phyloP scores from a whole-genome alignment of 2,113 vertebrate species.

The Glaucidium brasilianum region DNA sequence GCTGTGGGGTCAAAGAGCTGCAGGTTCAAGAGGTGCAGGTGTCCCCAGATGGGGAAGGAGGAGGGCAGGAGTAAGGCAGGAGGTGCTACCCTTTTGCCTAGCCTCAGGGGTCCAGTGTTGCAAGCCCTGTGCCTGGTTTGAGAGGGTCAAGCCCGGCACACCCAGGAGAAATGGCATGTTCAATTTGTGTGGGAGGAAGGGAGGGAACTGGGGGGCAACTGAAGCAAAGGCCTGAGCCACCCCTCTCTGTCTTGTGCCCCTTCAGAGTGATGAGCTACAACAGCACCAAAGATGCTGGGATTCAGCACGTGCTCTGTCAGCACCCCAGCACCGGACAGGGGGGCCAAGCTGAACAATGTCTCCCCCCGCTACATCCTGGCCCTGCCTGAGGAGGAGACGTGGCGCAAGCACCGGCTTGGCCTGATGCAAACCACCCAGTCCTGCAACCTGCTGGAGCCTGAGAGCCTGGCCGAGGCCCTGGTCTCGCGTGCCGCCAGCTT shows the following conservation, averaged over 20 bases:
- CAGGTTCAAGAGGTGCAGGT: neutral
- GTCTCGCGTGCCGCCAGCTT: constrained; percentile 77
- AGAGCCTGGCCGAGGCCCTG: constrained; percentile 75
- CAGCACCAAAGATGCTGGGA: constrained; percentile 83
- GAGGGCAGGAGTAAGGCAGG: neutral
- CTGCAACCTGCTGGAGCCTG: constrained; percentile 77
- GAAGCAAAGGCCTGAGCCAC: neutral
- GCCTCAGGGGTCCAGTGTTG: rapidly evolving
- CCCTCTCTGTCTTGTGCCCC: neutral
- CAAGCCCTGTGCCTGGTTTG: neutral
- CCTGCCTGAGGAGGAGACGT: constrained; percentile 81
- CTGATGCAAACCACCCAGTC: constrained; percentile 73
- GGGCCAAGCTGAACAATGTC: constrained; percentile 53
- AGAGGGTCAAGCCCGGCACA: no score
- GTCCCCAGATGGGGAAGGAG: neutral
- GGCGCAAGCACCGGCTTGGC: constrained; percentile 81
- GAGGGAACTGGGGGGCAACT: rapidly evolving
- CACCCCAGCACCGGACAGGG: constrained; percentile 46
- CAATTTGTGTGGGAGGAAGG: rapidly evolving
- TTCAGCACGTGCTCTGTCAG: constrained; percentile 79
- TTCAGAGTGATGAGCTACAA: constrained; percentile 86
- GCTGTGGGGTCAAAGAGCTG: neutral
- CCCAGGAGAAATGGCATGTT: rapidly evolving
- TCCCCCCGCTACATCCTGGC: constrained; percentile 73
- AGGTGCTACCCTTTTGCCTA: neutral